phyloP scores from a whole-genome alignment of 2,888 invertebrate species.

The Coenonympha arcania region DNA sequence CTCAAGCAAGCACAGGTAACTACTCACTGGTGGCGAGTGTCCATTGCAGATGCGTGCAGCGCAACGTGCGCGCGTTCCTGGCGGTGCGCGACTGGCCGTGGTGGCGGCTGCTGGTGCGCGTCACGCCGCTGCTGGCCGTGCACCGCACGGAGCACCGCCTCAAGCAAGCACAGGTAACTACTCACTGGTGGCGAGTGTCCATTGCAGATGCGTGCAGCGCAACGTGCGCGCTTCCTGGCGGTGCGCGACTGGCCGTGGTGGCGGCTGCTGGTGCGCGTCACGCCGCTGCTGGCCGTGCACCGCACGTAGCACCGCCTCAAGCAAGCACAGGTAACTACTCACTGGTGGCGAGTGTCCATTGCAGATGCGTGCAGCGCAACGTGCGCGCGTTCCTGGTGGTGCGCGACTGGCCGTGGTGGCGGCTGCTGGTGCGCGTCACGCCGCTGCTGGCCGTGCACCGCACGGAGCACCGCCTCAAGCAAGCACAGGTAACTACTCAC shows the following conservation, averaged over 20 bases:
- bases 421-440: too few relatives aligned
- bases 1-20: too few relatives aligned
- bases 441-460: too few relatives aligned
- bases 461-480: too few relatives aligned
- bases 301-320: constrained; percentile 93
- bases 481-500: too few relatives aligned
- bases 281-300: constrained; percentile 93
- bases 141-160: constrained; percentile 95
- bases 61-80: constrained; percentile 95
- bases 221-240: constrained; percentile 94
- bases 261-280: constrained; percentile 92
- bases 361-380: too few relatives aligned
- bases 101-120: constrained; percentile 95
- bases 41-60: constrained; percentile 88
- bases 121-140: constrained; percentile 92
- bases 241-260: constrained; percentile 99
- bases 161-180: constrained; percentile 83
- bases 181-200: not conserved
- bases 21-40: too few relatives aligned
- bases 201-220: constrained; percentile 84
- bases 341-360: too few relatives aligned
- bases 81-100: constrained; percentile 96
- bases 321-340: constrained; percentile 80
- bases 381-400: too few relatives aligned
- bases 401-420: too few relatives aligned